Evolutionary conservation across 2,797 vertebrate species (phyloP).

Genomic region (Myripristis murdjan): DNA sequence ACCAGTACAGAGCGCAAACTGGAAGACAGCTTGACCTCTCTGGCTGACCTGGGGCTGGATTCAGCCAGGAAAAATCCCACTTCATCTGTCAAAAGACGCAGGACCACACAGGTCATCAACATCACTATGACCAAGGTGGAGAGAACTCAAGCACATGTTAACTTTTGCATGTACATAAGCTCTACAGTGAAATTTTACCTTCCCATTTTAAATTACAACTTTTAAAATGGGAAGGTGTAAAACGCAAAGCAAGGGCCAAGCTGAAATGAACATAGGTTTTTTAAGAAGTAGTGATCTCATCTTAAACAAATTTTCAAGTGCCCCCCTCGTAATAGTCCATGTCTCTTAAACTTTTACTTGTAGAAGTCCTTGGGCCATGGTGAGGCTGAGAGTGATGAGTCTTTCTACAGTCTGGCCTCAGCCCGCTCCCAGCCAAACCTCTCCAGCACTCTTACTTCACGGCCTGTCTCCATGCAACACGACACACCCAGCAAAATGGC

Average conservation of each 20-base stretch:
- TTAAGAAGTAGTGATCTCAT: too few species aligned
- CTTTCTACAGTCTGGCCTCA: conserved; percentile 86
- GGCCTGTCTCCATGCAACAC: conserved; percentile 79
- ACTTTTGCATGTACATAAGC: conserved; percentile 21
- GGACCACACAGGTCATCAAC: conserved; percentile 93
- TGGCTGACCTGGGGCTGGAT: conserved; percentile 76
- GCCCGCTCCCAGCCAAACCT: conserved; percentile 82
- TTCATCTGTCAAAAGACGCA: conserved; percentile 84
- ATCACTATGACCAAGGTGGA: conserved; percentile 95
- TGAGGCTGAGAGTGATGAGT: conserved; percentile 73
- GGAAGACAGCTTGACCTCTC: conserved; percentile 82
- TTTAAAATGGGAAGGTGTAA: too few species aligned
- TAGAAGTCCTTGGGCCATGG: conserved; percentile 82
- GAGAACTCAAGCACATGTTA: conserved; percentile 32
- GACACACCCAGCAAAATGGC: conserved; percentile 59
- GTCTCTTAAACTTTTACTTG: conserved; percentile 24
- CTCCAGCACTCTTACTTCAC: conserved; percentile 60
- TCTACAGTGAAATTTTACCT: too few species aligned
- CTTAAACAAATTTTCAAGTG: too few species aligned
- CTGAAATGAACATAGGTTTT: too few species aligned
- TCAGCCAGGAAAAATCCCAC: conserved; percentile 84
- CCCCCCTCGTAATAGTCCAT: background rate
- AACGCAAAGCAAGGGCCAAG: too few species aligned
- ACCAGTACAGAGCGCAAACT: conserved; percentile 57
- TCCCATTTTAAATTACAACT: too few species aligned